Base-by-base conservation (phyloP, 2,888 invertebrate species). In the Anodontia alba region DNA sequence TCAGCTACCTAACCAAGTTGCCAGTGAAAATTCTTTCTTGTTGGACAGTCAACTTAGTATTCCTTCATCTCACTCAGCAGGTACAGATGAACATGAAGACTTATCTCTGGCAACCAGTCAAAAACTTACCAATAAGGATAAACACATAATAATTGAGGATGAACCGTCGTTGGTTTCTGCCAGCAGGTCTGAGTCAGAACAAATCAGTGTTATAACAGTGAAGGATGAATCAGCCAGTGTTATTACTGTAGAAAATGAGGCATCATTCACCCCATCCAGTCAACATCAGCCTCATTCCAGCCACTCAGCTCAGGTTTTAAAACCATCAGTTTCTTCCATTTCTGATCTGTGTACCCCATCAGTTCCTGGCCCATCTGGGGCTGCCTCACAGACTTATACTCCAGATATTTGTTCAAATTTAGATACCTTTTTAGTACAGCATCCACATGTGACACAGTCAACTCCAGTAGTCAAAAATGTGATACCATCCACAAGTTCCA, bases 11-110 rank as follows among this genome's bases (percentile, higher is more conserved):
- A 57, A 7, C 26, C 57, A 57, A 15, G 57, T 5, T 1, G 49
- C 17, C 49, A 57, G 23, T n/a, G 57, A 26, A 15, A 29, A 17
- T n/a, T 57, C 57, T 15, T 57, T 57, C 29, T 29, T 57, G 17
- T 23, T 49, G 54, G 69, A 5, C 38, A 23, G 17, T 57, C 62
- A 26, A 46, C 20, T 23, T 33, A 76, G 15, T 43, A 72, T 46
- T 76, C 80, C 54, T 78, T 81, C 51, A 49, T 78, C 57, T n/a
- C 3, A 57, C 12, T 23, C 29, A 5, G 15, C 23, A 5, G 23
- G 29, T 51, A n/a, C n/a, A 26, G 26, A 26, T 57, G 23, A n/a
- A 36, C 67, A 33, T 8, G 23, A 0, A 71, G 78, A n/a, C 76
- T 75, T 36, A 77, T 49, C 43, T 76, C 57, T 42, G 10, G 38